A percentile compares a stretch with the other conserved stretches of the same genome.
Conservation (phyloP, 2,888 invertebrate genomes). For the Pinctada fucata region DNA sequence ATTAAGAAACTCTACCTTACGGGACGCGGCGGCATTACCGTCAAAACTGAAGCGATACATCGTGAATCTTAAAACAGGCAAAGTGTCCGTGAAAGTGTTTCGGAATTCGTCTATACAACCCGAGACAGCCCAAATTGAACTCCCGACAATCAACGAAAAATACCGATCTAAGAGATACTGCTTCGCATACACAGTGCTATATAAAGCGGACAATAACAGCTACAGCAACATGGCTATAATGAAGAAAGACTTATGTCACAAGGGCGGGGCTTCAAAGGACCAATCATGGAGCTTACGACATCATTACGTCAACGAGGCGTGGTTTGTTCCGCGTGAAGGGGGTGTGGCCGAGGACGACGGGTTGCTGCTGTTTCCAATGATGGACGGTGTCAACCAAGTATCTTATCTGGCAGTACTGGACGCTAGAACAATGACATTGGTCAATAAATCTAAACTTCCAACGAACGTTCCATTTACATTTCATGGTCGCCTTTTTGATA, state of each 20-base stretch:
- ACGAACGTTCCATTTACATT: slow-evolving; percentile 56
- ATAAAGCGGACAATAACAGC: slow-evolving; percentile 47
- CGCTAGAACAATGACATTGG: slow-evolving; percentile 52
- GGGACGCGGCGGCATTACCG: slow-evolving; percentile 49
- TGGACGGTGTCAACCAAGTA: slow-evolving; percentile 48
- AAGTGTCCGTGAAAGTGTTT: slow-evolving; percentile 26
- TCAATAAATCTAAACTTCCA: slow-evolving; percentile 52
- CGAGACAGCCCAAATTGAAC: slow-evolving; percentile 48
- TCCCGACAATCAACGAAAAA: slow-evolving; percentile 61
- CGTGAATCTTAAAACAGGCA: slow-evolving; percentile 47
- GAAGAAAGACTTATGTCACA: slow-evolving; percentile 59
- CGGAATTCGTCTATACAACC: slow-evolving; percentile 24
- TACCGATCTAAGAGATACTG: slow-evolving; percentile 56
- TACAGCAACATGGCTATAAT: slow-evolving; percentile 50
- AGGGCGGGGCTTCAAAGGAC: slow-evolving; percentile 28
- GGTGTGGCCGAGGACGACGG: slow-evolving; percentile 61
- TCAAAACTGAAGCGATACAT: slow-evolving; percentile 51
- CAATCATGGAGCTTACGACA: slow-evolving; percentile 43
- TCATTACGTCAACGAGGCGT: slow-evolving; percentile 57
- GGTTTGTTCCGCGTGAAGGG: slow-evolving; percentile 54
- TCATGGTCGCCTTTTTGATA: slow-evolving; percentile 58
- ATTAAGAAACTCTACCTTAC: slow-evolving; percentile 49
- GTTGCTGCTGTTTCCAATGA: slow-evolving; percentile 52
- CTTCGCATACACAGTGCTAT: slow-evolving; percentile 54
- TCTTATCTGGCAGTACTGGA: slow-evolving; percentile 59